Evolutionary conservation across 2,797 vertebrate species (phyloP), one percentile per base, ranked within the genome.

Genomic region (Cossypha dichroa): DNA sequence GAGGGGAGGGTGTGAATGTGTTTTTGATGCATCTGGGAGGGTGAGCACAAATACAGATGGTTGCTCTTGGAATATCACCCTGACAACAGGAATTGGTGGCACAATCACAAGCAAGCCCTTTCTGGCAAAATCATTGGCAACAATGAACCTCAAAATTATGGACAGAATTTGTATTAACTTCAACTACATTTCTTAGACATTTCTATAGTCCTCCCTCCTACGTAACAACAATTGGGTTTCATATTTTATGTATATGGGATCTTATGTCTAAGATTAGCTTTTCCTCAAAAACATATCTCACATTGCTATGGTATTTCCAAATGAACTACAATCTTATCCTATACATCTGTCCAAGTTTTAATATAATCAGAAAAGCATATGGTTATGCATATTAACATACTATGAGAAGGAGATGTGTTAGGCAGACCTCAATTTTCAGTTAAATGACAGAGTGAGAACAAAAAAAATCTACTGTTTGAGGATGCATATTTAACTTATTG

Each of bases 361-460:
- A 87, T 89, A 68, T 78, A 85, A 88, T 85, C 88, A 80, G 84
- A 85, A 93, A 96, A 96, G 60, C 91, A 95, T 85, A 80, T 88
- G 76, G 84, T 85, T 93, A 91, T 73, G 66, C 84, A 90, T 88
- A 89, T 68, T 81, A 95, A 72, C 60, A 62, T 70, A 63, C 62
- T 75, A 70, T 52, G 60, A 82, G 69, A 93, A 72, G 22, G 14
- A 93, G 28, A 55, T 0, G 0, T 3, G 5, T 68, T 64, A 92
- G 72, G 68, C 58, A 94, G 78, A 88, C 43, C 49, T 92, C 49
- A 80, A 1, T 91, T 90, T 83, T 77, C 41, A 83, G 78, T 26
- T 83, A 80, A 89, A 88, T 26, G 64, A 78, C 40, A 80, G 6
- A 56, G 33, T 17, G 13, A 90, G 16, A 45, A 43, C 25, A 77